phyloP scores from a whole-genome alignment of 2,797 vertebrate species.

The Poliocrania exsul region DNA sequence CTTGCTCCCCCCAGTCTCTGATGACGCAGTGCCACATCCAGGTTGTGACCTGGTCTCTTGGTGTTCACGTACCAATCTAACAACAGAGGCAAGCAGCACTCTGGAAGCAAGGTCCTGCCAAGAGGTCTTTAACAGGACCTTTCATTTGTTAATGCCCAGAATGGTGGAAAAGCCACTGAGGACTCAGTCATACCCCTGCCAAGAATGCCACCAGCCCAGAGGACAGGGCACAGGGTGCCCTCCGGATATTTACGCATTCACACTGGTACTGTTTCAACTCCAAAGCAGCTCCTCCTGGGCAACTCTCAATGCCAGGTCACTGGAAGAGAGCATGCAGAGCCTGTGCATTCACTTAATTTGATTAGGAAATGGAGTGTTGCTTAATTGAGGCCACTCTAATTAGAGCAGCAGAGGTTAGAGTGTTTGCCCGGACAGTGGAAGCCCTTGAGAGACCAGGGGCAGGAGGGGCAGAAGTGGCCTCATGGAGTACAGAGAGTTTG shows the following conservation, averaged over 20 bases:
- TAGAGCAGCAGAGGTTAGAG: constrained; percentile 55
- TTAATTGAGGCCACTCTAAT: constrained; percentile 69
- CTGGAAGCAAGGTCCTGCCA: constrained; percentile 40
- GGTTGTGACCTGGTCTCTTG: constrained; percentile 11
- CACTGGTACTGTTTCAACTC: not conserved
- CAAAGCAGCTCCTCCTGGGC: not conserved
- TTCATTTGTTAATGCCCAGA: constrained; percentile 17
- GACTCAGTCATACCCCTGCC: constrained; percentile 18
- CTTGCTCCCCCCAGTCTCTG: not conserved
- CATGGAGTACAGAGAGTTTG: not conserved
- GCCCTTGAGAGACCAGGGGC: not conserved
- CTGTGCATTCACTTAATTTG: constrained; percentile 64
- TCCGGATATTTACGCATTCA: constrained; percentile 51
- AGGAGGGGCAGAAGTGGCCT: not conserved
- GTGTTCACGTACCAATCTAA: constrained; percentile 9
- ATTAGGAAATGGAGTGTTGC: constrained; percentile 65
- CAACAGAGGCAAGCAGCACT: constrained; percentile 1
- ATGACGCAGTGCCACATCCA: constrained; percentile 22
- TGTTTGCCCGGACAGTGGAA: not conserved
- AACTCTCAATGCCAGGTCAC: constrained; percentile 36
- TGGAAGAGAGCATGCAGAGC: constrained; percentile 13
- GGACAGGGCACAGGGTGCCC: not conserved
- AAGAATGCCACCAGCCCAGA: constrained; percentile 9
- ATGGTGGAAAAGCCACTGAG: constrained; percentile 23
- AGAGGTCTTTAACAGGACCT: constrained; percentile 5